A percentile compares a stretch with the other conserved stretches of the same genome.
phyloP scores from a whole-genome alignment of 2,113 vertebrate species.

The Apteryx mantelli region DNA sequence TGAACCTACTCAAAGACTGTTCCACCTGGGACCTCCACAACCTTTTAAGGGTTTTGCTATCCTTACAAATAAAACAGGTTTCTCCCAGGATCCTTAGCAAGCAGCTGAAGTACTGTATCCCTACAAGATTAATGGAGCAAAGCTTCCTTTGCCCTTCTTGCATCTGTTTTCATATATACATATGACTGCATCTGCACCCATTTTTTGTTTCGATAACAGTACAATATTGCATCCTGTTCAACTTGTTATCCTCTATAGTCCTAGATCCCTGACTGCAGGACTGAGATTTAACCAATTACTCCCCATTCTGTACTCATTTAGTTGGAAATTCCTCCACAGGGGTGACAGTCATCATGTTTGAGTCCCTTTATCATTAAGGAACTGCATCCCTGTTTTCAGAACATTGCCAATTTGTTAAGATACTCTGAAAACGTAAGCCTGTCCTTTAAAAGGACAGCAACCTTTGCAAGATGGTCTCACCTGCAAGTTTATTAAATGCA shows the following conservation, averaged over 20 bases:
- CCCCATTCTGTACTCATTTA: background rate
- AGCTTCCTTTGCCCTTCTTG: background rate
- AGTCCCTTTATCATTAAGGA: background rate
- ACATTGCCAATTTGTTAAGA: background rate
- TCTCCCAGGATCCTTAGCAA: background rate
- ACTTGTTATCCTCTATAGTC: background rate
- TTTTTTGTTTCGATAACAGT: background rate
- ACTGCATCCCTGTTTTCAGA: background rate
- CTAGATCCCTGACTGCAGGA: background rate
- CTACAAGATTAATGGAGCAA: background rate
- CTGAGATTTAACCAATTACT: background rate
- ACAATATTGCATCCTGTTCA: background rate
- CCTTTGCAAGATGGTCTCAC: no score
- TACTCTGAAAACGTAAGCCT: background rate
- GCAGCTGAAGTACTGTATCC: background rate
- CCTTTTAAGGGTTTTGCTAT: background rate
- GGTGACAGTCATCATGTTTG: background rate
- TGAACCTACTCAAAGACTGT: background rate
- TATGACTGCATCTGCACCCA: background rate
- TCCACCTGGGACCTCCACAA: background rate
- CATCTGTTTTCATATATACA: background rate
- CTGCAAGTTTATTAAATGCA: background rate
- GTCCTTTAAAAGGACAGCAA: background rate
- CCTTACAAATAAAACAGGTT: background rate
- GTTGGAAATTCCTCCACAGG: background rate